Evolutionary conservation across 2,113 vertebrate species (phyloP).

Genomic region (Caracal caracal): DNA sequence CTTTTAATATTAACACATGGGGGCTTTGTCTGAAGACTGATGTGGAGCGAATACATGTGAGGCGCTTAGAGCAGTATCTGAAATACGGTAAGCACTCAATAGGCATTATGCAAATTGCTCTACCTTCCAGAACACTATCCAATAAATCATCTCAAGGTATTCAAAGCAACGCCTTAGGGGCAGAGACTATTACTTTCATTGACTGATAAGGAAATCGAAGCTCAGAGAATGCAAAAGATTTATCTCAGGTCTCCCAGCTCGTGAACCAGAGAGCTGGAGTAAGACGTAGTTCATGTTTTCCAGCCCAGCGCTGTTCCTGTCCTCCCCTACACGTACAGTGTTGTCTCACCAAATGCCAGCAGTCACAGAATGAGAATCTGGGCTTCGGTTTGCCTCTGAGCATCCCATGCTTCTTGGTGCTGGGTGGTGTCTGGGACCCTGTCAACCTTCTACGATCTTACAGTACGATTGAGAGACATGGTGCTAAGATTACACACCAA

Average conservation of each 20-base stretch:
- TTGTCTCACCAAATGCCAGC: neutral
- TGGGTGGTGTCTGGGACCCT: neutral
- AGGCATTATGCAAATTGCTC: neutral
- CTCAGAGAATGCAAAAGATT: slow-evolving; percentile 9
- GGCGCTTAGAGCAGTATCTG: neutral
- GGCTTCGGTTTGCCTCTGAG: neutral
- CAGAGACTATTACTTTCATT: slow-evolving; percentile 22
- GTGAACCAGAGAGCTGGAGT: neutral
- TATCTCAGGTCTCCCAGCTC: neutral
- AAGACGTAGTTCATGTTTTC: neutral
- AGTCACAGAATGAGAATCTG: neutral
- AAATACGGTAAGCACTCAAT: neutral
- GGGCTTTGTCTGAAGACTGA: neutral
- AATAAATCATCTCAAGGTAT: neutral
- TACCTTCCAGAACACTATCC: slow-evolving; percentile 27
- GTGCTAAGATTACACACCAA: neutral
- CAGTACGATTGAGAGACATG: neutral
- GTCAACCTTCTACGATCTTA: neutral
- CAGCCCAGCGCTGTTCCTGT: neutral
- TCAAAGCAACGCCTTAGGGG: neutral
- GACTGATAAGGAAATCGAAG: neutral
- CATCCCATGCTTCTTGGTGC: neutral
- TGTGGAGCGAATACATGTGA: neutral
- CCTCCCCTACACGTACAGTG: neutral
- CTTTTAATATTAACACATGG: neutral